phyloP scores from a whole-genome alignment of 2,888 invertebrate species.

The Caenorhabditis panamensis region DNA sequence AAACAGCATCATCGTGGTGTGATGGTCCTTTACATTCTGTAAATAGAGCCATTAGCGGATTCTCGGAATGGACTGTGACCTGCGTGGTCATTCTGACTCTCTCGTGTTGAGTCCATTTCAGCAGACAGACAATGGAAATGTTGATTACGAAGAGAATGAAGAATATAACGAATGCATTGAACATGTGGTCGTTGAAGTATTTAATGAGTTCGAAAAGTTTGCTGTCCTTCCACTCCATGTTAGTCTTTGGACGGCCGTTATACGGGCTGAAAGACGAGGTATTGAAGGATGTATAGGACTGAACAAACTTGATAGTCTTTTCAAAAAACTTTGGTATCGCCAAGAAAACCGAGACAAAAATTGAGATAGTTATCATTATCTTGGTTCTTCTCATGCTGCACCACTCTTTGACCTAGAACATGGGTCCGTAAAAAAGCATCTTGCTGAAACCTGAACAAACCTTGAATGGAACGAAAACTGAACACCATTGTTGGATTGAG shows the following conservation, averaged over 20 bases:
- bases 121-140: slow-evolving; percentile 20
- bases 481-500: slow-evolving; percentile 42
- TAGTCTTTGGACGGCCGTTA: neutral
- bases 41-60: neutral
- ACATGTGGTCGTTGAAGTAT: slow-evolving; percentile 21
- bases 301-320: slow-evolving; percentile 7
- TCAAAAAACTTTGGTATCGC: slow-evolving; percentile 24
- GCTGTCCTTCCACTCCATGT: neutral
- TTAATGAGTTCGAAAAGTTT: slow-evolving; percentile 1
- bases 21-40: slow-evolving; percentile 19
- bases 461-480: slow-evolving; percentile 33
- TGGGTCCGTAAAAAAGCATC: neutral
- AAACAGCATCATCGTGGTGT: slow-evolving; percentile 23
- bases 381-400: slow-evolving; percentile 36
- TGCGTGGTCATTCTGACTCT: slow-evolving; percentile 37
- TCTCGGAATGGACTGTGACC: neutral
- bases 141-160: slow-evolving; percentile 25
- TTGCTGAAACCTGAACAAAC: neutral
- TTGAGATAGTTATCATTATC: neutral
- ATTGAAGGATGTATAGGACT: neutral
- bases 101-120: slow-evolving; percentile 28
- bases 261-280: neutral
- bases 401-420: slow-evolving; percentile 17
- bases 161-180: slow-evolving; percentile 40
- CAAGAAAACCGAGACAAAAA: slow-evolving; percentile 3